Conservation (phyloP, 2,113 vertebrate species). For the Strigops habroptila region DNA sequence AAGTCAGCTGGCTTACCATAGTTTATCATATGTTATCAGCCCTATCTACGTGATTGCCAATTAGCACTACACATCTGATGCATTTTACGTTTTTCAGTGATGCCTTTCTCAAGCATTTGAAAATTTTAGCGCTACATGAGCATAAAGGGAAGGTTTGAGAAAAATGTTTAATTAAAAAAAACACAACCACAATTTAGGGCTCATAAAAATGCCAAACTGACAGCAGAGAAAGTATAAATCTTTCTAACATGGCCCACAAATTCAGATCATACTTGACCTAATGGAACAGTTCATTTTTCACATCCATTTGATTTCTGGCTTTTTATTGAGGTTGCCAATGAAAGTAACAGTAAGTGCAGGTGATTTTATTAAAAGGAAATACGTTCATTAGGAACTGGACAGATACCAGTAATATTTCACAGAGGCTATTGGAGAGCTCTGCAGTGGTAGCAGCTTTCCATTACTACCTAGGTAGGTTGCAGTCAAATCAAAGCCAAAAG, state of each 20-base stretch:
- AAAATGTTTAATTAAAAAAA: conserved; percentile 24
- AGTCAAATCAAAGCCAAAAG: neutral
- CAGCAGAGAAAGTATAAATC: neutral
- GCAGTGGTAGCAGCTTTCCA: neutral
- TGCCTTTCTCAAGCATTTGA: neutral
- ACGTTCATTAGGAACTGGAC: conserved; percentile 14
- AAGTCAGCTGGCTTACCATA: neutral
- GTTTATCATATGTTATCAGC: neutral
- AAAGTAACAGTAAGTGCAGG: neutral
- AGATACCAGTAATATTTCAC: conserved; percentile 22
- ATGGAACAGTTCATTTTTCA: neutral
- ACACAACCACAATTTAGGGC: neutral
- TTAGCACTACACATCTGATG: neutral
- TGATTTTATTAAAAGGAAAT: conserved; percentile 27
- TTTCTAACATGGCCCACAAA: neutral
- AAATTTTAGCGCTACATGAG: neutral
- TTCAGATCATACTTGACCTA: neutral
- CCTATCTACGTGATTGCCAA: neutral
- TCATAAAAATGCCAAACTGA: conserved; percentile 17
- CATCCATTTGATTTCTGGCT: neutral
- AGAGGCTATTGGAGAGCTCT: neutral
- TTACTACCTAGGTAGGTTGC: neutral
- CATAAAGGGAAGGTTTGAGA: neutral
- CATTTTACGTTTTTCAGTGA: neutral
- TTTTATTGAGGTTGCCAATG: neutral